Percentiles rank a stretch among this genome's conserved stretches.
These are phyloP conservation scores for Bufo gargarizans DNA, from an alignment of 2,113 vertebrate genomes.

Conservation along the genomic window DNA sequence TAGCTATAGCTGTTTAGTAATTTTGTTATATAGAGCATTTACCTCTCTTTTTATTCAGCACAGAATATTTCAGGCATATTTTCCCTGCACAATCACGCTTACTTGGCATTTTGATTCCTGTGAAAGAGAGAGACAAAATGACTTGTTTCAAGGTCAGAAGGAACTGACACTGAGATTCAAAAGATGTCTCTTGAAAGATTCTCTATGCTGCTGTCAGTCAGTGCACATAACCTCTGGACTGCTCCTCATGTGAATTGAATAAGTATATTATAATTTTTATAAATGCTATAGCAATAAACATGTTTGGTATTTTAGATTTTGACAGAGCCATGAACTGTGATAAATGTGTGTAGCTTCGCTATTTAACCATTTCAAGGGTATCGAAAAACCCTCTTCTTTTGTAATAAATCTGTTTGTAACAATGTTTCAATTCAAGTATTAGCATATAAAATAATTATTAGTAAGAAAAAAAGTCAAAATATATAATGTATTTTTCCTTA, in stretches of 20 bases:
- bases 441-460: too few relatives aligned
- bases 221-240: not conserved
- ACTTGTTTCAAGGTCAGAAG: constrained; percentile 17
- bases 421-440: too few relatives aligned
- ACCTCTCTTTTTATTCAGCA: not conserved
- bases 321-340: constrained; percentile 1
- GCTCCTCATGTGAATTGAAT: not conserved
- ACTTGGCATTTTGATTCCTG: not conserved
- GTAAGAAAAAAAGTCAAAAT: too few relatives aligned
- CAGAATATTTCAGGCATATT: constrained; percentile 10
- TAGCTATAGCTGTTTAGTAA: not conserved
- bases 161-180: not conserved
- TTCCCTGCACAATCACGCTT: not conserved
- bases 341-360: not conserved
- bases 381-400: too few relatives aligned
- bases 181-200: not conserved
- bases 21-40: not conserved
- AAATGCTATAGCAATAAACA: constrained; percentile 7
- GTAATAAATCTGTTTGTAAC: too few relatives aligned
- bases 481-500: too few relatives aligned
- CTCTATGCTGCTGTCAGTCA: not conserved
- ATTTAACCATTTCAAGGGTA: not conserved
- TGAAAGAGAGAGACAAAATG: constrained; percentile 8
- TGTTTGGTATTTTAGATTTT: not conserved
- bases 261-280: constrained; percentile 7